phyloP scores from a whole-genome alignment of 2,113 vertebrate species.

The Tinamus guttatus region DNA sequence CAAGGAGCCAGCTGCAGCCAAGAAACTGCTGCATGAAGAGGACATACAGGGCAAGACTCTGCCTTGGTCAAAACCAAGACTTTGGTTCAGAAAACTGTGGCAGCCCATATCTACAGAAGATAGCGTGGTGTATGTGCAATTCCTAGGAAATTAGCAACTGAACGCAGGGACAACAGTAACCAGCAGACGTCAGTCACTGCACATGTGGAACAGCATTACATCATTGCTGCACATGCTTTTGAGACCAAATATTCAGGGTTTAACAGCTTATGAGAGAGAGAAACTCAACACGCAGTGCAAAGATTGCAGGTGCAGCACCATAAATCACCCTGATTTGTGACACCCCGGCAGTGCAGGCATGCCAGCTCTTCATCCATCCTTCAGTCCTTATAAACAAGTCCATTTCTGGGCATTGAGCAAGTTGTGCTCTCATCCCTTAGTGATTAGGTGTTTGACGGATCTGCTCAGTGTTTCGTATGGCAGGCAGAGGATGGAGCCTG shows the following conservation, averaged over 20 bases:
- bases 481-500: not conserved
- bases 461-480: not conserved
- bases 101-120: not conserved
- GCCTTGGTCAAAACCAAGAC: not conserved
- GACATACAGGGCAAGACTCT: not conserved
- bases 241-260: not conserved
- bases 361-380: fast-evolving
- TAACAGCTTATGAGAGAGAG: not conserved
- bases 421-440: not conserved
- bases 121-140: not conserved
- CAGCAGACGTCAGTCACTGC: not conserved
- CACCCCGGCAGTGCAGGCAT: fast-evolving
- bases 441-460: not conserved
- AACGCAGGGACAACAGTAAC: not conserved
- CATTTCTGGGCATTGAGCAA: not conserved
- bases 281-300: fast-evolving
- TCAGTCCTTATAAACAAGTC: not conserved
- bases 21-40: not conserved
- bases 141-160: not conserved
- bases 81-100: not conserved
- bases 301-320: not conserved
- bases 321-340: not conserved
- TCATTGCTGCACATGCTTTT: not conserved
- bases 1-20: not conserved
- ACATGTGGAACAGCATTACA: no score